Base-by-base conservation (phyloP, 2,797 vertebrate species). In the Sandelia bainsii region DNA sequence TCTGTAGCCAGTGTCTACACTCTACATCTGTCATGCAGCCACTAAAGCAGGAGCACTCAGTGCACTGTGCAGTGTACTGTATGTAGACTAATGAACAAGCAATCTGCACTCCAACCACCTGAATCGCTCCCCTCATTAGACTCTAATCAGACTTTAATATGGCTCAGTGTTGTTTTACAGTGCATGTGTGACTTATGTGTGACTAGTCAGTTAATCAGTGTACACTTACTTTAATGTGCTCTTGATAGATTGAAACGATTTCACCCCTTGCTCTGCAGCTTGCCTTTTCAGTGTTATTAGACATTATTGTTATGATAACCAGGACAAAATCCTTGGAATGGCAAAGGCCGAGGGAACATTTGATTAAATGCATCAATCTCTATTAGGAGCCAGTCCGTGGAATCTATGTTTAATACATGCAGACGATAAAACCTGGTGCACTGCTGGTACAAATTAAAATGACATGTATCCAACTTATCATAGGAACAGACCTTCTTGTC, bases 301-400 rank as follows among this genome's bases (percentile, higher is more conserved):
- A 87, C 79, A 73, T 84, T 74, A 76, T 54, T 89, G 88, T 92
- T 90, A 88, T 91, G 82, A 90, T 84, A 90, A 87, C 89, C 81
- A 79, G 90, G 83, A 84, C 84, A 76, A 68, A 87, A 72, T 80
- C 65, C 52, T 67, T 69, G 77, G 85, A 89, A 91, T 83, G 88
- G 77, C 86, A 85, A 85, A 86, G 80, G 77, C 84, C 62, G 51
- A 63, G 79, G 87, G 87, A 91, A 78, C 75, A 37, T 92, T 89
- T 93, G 91, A 93, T 93, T 93, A 93, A 92, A 91, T 62, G 59
- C 89, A 93, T 95, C 90, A 90, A 92, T 95, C 91, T 92, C 82
- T 85, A 74, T 84, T 78, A 75, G 62, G 54, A 77, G 80, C 62
- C 27, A 62, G 27, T 57, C 68, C 44, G 8, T 53, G 32, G 59